These are phyloP conservation scores for Hyaena hyaena DNA, from an alignment of 2,113 vertebrate genomes.

Conservation along the genomic window DNA sequence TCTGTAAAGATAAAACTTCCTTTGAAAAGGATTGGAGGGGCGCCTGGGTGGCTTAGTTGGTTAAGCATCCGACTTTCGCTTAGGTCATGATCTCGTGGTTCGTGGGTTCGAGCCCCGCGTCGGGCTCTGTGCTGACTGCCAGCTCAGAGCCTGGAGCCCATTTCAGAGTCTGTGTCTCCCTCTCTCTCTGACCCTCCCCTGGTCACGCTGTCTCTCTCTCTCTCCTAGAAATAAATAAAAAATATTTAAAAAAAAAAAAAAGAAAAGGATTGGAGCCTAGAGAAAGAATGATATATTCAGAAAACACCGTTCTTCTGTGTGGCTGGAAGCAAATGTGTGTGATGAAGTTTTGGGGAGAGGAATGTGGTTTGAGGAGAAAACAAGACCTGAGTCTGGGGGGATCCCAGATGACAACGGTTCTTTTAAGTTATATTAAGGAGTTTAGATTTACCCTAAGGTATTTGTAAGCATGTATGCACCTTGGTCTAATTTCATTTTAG, in stretches of 20 bases:
- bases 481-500: neutral
- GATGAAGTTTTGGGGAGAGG: fast-evolving
- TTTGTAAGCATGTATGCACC: neutral
- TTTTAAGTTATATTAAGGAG: neutral
- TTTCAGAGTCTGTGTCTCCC: too few species aligned
- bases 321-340: fast-evolving
- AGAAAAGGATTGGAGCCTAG: neutral
- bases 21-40: neutral
- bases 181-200: too few species aligned
- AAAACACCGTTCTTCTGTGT: neutral
- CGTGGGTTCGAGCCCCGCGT: too few species aligned
- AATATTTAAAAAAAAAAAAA: too few species aligned
- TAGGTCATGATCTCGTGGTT: too few species aligned
- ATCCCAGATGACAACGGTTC: neutral
- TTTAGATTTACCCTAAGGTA: neutral
- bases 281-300: neutral
- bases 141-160: too few species aligned
- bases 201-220: too few species aligned
- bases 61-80: too few species aligned
- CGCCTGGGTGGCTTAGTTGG: too few species aligned
- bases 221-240: too few species aligned
- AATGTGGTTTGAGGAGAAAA: neutral
- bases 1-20: neutral
- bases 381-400: fast-evolving
- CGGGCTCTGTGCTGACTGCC: too few species aligned